These are phyloP conservation scores for Siphonodentalium dalli DNA, from an alignment of 2,888 invertebrate species.

Conservation along the genomic window DNA sequence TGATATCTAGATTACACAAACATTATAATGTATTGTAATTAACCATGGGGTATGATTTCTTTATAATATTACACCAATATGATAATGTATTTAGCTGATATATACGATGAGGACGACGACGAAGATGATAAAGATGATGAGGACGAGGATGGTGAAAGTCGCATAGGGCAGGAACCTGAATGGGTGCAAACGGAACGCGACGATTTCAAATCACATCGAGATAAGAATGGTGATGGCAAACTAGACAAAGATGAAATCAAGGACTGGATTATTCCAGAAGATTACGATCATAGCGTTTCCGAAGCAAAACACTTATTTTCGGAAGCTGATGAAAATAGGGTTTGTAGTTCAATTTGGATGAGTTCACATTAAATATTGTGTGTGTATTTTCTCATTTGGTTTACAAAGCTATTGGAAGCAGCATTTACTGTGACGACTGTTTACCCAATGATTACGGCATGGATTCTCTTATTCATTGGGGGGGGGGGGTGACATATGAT, in stretches of 20 bases:
- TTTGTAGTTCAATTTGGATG: slow-evolving; percentile 34
- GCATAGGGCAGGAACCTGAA: slow-evolving; percentile 76
- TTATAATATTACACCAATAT: too few species aligned
- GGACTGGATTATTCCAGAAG: slow-evolving; percentile 88
- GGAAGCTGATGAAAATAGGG: slow-evolving; percentile 86
- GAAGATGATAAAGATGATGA: slow-evolving; percentile 43
- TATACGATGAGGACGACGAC: slow-evolving; percentile 46
- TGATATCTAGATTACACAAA: too few species aligned
- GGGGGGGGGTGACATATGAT: too few species aligned
- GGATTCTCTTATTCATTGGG: too few species aligned
- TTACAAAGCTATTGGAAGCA: too few species aligned
- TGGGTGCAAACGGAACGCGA: slow-evolving; percentile 94
- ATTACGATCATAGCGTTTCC: slow-evolving; percentile 95
- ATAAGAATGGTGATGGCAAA: slow-evolving; percentile 82
- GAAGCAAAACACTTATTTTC: slow-evolving; percentile 92
- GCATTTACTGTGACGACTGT: too few species aligned
- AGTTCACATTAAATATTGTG: neutral
- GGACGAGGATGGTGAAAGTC: slow-evolving; percentile 39
- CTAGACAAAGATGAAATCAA: slow-evolving; percentile 84
- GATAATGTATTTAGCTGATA: slow-evolving; percentile 68
- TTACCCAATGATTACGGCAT: too few species aligned
- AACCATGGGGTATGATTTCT: too few species aligned
- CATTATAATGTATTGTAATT: too few species aligned
- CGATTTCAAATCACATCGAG: slow-evolving; percentile 82
- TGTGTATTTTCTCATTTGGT: neutral